These are phyloP conservation scores for Andrena bucephala DNA, from an alignment of 2,888 invertebrate species.

Conservation along the genomic window DNA sequence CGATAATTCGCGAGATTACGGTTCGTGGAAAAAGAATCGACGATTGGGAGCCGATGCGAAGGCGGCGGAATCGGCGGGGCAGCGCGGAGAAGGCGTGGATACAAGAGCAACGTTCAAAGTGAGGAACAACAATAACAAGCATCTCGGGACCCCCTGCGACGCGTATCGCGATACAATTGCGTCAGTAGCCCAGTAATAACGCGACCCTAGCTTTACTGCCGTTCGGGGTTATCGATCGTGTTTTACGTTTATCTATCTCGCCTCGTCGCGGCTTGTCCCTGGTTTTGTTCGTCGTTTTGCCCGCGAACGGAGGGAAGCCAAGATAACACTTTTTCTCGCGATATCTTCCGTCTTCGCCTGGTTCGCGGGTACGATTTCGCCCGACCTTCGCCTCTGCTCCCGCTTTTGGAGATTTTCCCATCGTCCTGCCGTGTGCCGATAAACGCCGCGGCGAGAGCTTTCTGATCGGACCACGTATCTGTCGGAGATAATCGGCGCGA, in stretches of 20 bases:
- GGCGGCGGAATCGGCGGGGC: not conserved
- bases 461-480: not conserved
- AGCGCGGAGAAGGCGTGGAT: not conserved
- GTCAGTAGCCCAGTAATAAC: constrained; percentile 72
- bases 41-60: not conserved
- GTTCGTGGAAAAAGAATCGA: constrained; percentile 15
- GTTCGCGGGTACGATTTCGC: constrained; percentile 20
- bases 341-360: constrained; percentile 44
- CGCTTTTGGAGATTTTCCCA: constrained; percentile 47
- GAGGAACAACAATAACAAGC: constrained; percentile 64
- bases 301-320: not conserved
- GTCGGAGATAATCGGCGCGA: not conserved
- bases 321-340: constrained; percentile 49
- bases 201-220: constrained; percentile 45
- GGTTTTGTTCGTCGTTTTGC: constrained; percentile 20
- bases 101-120: constrained; percentile 51
- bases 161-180: constrained; percentile 76
- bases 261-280: constrained; percentile 14
- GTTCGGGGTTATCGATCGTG: constrained; percentile 69
- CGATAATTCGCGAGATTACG: constrained; percentile 46
- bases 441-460: not conserved
- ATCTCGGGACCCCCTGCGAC: constrained; percentile 79
- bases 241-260: constrained; percentile 18
- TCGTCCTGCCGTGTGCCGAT: not conserved
- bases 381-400: constrained; percentile 41